Percentiles rank a stretch among this genome's conserved stretches.
Evolutionary conservation across 2,797 vertebrate species (phyloP).

Genomic region (Crax fasciolata): DNA sequence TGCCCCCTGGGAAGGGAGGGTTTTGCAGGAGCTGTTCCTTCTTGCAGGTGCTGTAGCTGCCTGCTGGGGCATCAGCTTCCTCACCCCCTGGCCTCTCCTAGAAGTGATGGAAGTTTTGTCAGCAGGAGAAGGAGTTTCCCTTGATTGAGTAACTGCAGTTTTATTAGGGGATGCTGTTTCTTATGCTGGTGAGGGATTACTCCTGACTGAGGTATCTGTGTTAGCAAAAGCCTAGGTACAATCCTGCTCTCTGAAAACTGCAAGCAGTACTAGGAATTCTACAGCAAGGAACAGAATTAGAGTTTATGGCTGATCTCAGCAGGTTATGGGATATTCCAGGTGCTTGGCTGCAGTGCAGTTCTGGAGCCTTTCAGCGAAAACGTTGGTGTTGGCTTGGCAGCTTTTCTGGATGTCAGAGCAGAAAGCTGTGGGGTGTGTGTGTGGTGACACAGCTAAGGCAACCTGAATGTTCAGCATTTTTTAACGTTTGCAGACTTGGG

Average conservation of each 20-base stretch:
- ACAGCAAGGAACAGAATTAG: accelerated
- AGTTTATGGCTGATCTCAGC: background rate
- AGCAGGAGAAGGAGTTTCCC: background rate
- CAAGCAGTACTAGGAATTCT: background rate
- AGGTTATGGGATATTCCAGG: accelerated
- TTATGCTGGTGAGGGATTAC: background rate
- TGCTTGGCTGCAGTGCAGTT: background rate
- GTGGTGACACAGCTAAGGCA: background rate
- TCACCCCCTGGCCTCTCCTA: background rate
- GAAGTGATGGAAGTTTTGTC: background rate
- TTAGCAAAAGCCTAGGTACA: background rate
- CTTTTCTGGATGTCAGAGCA: background rate
- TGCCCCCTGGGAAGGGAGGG: background rate
- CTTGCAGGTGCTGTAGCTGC: background rate
- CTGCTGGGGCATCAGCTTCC: background rate
- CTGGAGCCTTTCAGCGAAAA: background rate
- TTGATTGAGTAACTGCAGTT: background rate
- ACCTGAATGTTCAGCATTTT: background rate
- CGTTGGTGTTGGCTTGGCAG: background rate
- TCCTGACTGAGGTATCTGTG: background rate
- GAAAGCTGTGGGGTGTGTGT: accelerated
- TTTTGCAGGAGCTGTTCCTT: background rate
- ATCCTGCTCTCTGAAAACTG: background rate
- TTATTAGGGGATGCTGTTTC: background rate
- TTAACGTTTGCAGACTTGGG: background rate